A percentile compares a stretch with the other conserved stretches of the same genome.
phyloP scores from a whole-genome alignment of 2,113 vertebrate genomes.

The Nerophis lumbriciformis region DNA sequence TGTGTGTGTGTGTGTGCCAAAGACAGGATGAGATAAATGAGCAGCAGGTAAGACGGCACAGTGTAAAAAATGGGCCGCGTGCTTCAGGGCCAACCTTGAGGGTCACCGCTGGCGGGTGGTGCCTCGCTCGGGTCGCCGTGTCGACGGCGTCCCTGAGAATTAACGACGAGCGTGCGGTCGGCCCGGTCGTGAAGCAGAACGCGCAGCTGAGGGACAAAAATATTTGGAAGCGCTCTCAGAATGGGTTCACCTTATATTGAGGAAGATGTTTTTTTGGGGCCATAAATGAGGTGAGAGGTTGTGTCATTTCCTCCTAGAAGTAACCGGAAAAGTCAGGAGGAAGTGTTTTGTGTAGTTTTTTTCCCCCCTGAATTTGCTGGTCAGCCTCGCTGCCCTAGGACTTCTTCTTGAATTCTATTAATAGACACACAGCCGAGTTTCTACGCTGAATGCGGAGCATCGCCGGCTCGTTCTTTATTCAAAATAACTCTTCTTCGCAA shows the following conservation, averaged over 20 bases:
- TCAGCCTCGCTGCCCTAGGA: constrained; percentile 22
- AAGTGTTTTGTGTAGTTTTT: constrained; percentile 10
- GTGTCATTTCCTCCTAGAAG: not conserved
- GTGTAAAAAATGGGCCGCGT: constrained; percentile 26
- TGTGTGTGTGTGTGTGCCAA: not conserved
- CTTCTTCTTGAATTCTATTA: constrained; percentile 38
- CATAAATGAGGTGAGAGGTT: not conserved
- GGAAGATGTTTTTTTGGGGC: not conserved
- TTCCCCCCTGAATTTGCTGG: constrained; percentile 17
- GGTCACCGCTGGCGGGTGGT: constrained; percentile 21
- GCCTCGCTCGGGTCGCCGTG: constrained; percentile 22
- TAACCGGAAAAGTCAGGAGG: not conserved
- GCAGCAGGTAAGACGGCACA: constrained; percentile 8
- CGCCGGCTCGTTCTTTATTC: no score
- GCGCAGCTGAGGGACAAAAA: not conserved
- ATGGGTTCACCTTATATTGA: not conserved
- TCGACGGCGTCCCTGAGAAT: constrained; percentile 32
- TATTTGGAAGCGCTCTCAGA: not conserved
- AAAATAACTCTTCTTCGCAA: no score
- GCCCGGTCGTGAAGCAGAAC: not conserved
- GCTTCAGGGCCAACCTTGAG: constrained; percentile 16
- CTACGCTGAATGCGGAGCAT: constrained; percentile 7
- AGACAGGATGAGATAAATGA: constrained; percentile 26
- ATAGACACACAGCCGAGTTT: constrained; percentile 44
- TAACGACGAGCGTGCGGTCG: constrained; percentile 19